Evolutionary conservation across 92 coral and sea anemone species (phyloP).

Genomic region (Zoanthus gigantus): DNA sequence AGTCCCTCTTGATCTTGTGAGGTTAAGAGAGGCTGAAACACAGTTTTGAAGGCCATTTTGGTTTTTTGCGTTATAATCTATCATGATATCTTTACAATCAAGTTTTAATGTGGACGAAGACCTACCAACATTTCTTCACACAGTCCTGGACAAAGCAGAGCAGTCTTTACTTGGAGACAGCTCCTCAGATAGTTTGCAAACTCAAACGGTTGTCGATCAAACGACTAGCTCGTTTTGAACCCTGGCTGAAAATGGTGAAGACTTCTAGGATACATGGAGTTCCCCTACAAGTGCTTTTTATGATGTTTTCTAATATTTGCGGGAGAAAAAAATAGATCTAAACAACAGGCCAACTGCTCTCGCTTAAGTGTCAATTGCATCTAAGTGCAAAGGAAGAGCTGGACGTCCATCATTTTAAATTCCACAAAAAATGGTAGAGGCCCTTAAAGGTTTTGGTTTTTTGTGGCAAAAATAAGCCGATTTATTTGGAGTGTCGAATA

Average conservation of each 20-base stretch:
- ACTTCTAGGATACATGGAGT: background rate
- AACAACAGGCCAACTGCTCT: conserved; percentile 5
- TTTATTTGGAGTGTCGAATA: background rate
- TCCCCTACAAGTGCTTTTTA: background rate
- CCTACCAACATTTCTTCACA: too few relatives aligned
- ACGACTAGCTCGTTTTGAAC: too few relatives aligned
- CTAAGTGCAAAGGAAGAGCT: background rate
- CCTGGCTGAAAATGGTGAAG: too few relatives aligned
- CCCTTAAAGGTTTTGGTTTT: conserved; percentile 10
- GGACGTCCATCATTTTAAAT: conserved; percentile 5
- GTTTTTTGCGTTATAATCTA: too few relatives aligned
- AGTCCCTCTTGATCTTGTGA: too few relatives aligned
- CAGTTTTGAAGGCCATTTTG: too few relatives aligned
- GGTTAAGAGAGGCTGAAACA: too few relatives aligned
- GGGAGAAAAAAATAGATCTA: conserved; percentile 1
- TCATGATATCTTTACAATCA: too few relatives aligned
- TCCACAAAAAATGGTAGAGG: conserved; percentile 4
- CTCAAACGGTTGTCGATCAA: too few relatives aligned
- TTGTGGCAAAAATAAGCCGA: background rate
- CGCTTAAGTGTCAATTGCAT: background rate
- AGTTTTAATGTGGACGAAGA: too few relatives aligned
- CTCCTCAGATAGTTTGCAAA: background rate
- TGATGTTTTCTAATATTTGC: background rate
- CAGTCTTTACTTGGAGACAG: too few relatives aligned
- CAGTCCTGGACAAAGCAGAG: too few relatives aligned